Percentiles rank a stretch among this genome's conserved stretches.
phyloP scores from a whole-genome alignment of 2,797 vertebrate genomes.

The Peromyscus aztecus region DNA sequence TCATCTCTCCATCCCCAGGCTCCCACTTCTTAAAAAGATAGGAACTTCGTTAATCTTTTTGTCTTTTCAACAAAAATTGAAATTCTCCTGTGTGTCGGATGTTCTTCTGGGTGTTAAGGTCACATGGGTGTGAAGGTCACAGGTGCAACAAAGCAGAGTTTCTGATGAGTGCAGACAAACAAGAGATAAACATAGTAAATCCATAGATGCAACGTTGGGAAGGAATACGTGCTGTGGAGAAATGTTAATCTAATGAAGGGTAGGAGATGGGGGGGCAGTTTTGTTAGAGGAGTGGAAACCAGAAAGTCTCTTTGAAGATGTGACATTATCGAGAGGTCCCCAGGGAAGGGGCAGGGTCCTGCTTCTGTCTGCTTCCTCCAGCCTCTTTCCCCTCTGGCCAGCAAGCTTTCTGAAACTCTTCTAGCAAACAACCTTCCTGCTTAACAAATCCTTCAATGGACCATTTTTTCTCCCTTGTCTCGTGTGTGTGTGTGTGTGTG shows the following conservation, averaged over 20 bases:
- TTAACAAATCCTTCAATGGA: background rate
- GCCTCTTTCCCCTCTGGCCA: background rate
- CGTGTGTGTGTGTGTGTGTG: background rate
- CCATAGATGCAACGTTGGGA: no score
- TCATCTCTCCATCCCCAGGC: background rate
- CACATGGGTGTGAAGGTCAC: background rate
- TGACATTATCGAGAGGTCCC: no score
- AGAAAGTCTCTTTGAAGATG: background rate
- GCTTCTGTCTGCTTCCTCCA: background rate
- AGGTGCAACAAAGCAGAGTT: background rate
- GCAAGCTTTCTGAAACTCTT: background rate
- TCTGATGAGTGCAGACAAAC: background rate
- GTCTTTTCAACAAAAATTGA: background rate
- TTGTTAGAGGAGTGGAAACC: background rate
- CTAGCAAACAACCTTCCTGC: background rate
- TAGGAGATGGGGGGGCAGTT: rapidly evolving
- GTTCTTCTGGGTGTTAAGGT: background rate
- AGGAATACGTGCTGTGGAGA: rapidly evolving
- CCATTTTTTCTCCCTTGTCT: background rate
- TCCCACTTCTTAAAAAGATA: background rate
- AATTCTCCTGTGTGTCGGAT: background rate
- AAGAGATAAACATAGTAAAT: background rate
- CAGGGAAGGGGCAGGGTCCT: no score
- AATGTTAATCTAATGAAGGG: background rate
- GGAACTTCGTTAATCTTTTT: background rate